Conservation (phyloP, 92 coral and sea anemone genomes). For the Porites cylindrica region DNA sequence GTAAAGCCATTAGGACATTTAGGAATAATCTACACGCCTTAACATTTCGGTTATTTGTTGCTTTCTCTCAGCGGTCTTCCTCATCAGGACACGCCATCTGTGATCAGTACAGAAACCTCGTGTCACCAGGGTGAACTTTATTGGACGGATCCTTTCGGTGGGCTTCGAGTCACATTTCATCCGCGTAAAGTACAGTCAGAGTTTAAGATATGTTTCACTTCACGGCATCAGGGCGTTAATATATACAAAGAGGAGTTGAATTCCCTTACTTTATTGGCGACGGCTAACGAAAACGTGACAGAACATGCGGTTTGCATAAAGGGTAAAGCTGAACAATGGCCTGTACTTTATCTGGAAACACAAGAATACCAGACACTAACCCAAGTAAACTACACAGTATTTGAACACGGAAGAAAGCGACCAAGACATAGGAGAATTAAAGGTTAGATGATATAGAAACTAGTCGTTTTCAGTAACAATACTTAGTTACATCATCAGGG, state of each 20-base stretch:
- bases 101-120: slow-evolving; percentile 64
- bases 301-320: slow-evolving; percentile 68
- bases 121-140: slow-evolving; percentile 83
- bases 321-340: slow-evolving; percentile 40
- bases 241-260: slow-evolving; percentile 73
- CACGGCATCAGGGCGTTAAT: slow-evolving; percentile 66
- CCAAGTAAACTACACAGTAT: slow-evolving; percentile 64
- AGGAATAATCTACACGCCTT: neutral
- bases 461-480: too few relatives aligned
- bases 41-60: neutral
- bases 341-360: slow-evolving; percentile 84
- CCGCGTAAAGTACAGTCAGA: slow-evolving; percentile 72
- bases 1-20: too few relatives aligned
- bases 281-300: slow-evolving; percentile 43
- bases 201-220: slow-evolving; percentile 82
- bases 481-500: too few relatives aligned
- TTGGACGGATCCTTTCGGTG: slow-evolving; percentile 95
- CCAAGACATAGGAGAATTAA: slow-evolving; percentile 39
- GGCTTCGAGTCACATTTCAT: slow-evolving; percentile 85
- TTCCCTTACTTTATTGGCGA: slow-evolving; percentile 64
- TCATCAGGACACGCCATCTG: slow-evolving; percentile 70
- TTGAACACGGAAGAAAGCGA: slow-evolving; percentile 60
- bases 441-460: slow-evolving; percentile 40
- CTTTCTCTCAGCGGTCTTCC: slow-evolving; percentile 53
- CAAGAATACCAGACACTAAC: slow-evolving; percentile 48